These are phyloP conservation scores for Eumeta japonica DNA, from an alignment of 1,140 invertebrate genomes.

Conservation along the genomic window DNA sequence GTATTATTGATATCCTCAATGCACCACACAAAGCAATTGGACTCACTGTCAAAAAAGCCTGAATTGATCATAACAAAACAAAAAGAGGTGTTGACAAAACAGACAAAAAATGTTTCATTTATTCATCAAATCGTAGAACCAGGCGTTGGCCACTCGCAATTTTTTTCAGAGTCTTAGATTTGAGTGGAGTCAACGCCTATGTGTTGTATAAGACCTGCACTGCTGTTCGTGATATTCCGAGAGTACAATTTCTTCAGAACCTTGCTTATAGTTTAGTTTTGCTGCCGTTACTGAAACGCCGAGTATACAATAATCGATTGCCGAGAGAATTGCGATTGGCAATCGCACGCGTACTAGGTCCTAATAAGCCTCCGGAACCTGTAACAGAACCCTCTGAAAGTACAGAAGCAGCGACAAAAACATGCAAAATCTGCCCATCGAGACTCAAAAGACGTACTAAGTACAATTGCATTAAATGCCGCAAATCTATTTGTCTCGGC, in stretches of 20 bases:
- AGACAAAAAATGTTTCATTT: slow-evolving; percentile 10
- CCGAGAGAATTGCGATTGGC: no score
- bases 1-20: slow-evolving; percentile 17
- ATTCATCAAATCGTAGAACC: slow-evolving; percentile 8
- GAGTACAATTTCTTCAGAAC: no score
- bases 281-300: slow-evolving; percentile 7
- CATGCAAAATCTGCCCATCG: neutral
- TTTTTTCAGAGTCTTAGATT: no score
- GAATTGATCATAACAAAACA: slow-evolving; percentile 7
- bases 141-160: no score
- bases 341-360: slow-evolving; percentile 11
- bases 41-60: slow-evolving; percentile 13
- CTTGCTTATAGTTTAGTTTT: slow-evolving; percentile 10
- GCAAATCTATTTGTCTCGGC: neutral
- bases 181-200: no score
- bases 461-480: neutral
- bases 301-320: slow-evolving; percentile 10
- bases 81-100: slow-evolving; percentile 11
- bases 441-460: neutral
- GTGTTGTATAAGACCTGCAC: slow-evolving; percentile 8
- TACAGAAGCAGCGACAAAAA: no score
- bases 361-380: slow-evolving; percentile 9
- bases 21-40: slow-evolving; percentile 13
- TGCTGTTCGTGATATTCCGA: no score
- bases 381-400: slow-evolving; percentile 8